Conservation (phyloP, 1,140 invertebrate genomes). For the Drosophila navojoa region DNA sequence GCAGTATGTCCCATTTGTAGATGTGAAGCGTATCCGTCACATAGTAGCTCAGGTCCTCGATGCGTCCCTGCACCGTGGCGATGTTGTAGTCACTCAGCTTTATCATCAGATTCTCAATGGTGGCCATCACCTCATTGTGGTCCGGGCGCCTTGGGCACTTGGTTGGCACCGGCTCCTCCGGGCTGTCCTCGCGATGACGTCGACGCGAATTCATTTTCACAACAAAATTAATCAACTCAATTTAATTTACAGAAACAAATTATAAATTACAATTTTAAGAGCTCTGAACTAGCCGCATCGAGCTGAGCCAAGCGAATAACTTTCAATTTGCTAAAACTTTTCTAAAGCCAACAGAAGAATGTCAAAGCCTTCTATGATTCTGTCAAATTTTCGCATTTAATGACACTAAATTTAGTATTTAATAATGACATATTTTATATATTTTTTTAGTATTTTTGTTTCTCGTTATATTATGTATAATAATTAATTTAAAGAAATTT, state of each 20-base stretch:
- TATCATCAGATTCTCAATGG: constrained; percentile 22
- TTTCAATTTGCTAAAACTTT: background rate
- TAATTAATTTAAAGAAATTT: too few species aligned
- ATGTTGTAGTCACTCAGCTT: constrained; percentile 16
- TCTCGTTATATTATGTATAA: too few species aligned
- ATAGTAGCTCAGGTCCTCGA: constrained; percentile 39
- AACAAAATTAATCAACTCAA: background rate
- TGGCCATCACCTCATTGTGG: background rate
- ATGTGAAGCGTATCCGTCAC: constrained; percentile 8
- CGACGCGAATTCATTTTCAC: constrained; percentile 23
- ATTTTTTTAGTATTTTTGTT: too few species aligned
- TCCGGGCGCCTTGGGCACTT: constrained; percentile 6
- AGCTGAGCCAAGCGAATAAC: constrained; percentile 1
- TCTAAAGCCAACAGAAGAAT: background rate
- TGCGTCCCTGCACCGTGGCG: constrained; percentile 16
- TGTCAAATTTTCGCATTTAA: background rate
- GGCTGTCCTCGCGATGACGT: background rate
- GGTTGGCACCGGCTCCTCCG: background rate
- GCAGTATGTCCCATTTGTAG: constrained; percentile 90
- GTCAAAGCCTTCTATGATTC: background rate
- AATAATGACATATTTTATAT: too few species aligned
- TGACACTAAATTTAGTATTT: too few species aligned
- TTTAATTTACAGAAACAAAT: background rate
- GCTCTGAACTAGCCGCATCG: background rate
- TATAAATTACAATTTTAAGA: background rate